These are phyloP conservation scores for Aldrovandia affinis DNA, from an alignment of 2,797 vertebrate genomes.

Conservation along the genomic window DNA sequence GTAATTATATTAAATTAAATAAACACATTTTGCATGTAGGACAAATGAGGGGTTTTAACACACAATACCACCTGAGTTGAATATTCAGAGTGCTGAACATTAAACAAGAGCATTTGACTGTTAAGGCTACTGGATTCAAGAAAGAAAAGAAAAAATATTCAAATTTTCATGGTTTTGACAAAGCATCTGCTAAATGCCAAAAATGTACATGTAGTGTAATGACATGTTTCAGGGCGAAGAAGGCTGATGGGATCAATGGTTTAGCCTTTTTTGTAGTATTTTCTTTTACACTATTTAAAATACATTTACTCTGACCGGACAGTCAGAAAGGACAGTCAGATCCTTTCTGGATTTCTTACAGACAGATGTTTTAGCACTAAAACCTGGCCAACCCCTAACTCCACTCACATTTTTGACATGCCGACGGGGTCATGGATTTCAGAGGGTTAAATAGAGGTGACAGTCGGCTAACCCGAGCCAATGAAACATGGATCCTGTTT, in stretches of 20 bases:
- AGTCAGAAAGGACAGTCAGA: neutral
- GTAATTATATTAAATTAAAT: too few relatives aligned
- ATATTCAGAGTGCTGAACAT: too few relatives aligned
- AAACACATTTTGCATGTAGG: too few relatives aligned
- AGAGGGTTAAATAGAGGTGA: neutral
- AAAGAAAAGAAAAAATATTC: too few relatives aligned
- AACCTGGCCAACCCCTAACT: neutral
- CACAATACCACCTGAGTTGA: too few relatives aligned
- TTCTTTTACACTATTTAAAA: neutral
- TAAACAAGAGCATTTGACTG: too few relatives aligned
- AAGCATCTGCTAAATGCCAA: too few relatives aligned
- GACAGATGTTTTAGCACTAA: neutral
- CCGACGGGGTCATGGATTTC: neutral
- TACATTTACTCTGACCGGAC: slow-evolving; percentile 10
- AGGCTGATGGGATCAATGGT: neutral
- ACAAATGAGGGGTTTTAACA: too few relatives aligned
- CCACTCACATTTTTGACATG: slow-evolving; percentile 2
- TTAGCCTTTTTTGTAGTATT: neutral
- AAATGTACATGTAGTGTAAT: too few relatives aligned
- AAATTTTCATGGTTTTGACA: too few relatives aligned
- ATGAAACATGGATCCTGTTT: neutral
- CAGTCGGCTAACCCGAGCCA: neutral
- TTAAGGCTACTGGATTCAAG: too few relatives aligned
- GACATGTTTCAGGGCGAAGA: slow-evolving; percentile 6
- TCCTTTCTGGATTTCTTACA: neutral